A percentile compares a stretch with the other conserved stretches of the same genome.
Evolutionary conservation across 1,140 invertebrate species (phyloP).

Genomic region (Ladona fulva): DNA sequence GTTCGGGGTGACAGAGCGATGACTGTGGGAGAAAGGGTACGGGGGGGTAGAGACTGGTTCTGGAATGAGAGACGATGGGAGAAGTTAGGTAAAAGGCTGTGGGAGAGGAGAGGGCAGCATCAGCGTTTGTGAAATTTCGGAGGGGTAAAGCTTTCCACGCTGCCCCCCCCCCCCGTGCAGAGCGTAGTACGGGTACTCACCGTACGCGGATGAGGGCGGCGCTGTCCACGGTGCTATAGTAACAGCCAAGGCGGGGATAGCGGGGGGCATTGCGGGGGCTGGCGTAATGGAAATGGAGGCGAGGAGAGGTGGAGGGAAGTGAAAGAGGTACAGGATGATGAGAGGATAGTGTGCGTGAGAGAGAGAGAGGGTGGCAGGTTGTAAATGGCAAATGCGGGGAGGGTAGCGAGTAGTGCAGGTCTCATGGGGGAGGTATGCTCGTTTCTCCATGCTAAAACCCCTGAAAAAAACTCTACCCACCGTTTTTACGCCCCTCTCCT

Average conservation of each 20-base stretch:
- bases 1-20: not conserved
- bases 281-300: too few relatives aligned
- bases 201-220: conserved; percentile 3
- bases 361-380: conserved; percentile 1
- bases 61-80: not conserved
- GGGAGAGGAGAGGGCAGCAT: not conserved
- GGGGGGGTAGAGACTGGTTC: not conserved
- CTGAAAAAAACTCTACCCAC: not conserved
- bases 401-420: not conserved
- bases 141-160: not conserved
- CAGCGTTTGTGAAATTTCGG: not conserved
- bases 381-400: not conserved
- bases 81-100: not conserved
- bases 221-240: conserved; percentile 2
- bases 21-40: not conserved
- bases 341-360: not conserved
- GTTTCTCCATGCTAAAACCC: not conserved
- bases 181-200: conserved; percentile 2
- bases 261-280: not conserved
- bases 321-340: too few relatives aligned
- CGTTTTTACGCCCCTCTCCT: too few relatives aligned
- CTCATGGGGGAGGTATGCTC: not conserved
- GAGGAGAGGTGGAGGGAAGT: too few relatives aligned
- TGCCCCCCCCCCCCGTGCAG: not conserved
- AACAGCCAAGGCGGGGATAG: not conserved